Evolutionary conservation across 1,140 invertebrate genomes (phyloP).

Genomic region (Lepidurus couesii): DNA sequence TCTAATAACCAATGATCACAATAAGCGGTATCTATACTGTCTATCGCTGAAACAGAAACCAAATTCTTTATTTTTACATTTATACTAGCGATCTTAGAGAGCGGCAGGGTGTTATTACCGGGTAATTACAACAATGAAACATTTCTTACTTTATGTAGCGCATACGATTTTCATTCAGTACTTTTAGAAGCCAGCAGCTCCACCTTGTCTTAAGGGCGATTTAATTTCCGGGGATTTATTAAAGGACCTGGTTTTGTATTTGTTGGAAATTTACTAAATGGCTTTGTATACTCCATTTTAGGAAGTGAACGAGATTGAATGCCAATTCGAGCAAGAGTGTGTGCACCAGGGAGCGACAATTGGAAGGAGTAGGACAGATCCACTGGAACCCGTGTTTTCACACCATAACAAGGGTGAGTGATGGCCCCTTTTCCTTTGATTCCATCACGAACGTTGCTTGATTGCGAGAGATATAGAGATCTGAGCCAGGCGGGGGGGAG

Average conservation of each 20-base stretch:
- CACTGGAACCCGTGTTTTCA: conserved; percentile 9
- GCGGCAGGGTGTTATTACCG: not conserved
- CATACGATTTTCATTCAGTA: not conserved
- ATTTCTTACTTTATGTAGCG: not conserved
- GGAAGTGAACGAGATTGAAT: conserved; percentile 22
- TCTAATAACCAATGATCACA: too few species aligned
- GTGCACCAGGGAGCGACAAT: not conserved
- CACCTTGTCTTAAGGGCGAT: not conserved
- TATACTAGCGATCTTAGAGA: too few species aligned
- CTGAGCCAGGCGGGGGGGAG: not conserved
- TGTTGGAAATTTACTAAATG: not conserved
- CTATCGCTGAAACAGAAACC: too few species aligned
- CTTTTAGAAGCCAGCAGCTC: not conserved
- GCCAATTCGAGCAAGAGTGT: conserved; percentile 4
- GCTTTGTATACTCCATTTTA: not conserved
- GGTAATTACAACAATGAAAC: not conserved
- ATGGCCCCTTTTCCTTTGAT: conserved; percentile 1
- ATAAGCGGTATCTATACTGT: too few species aligned
- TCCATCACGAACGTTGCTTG: not conserved
- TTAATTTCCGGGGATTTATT: not conserved
- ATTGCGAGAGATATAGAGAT: not conserved
- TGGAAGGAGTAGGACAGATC: not conserved
- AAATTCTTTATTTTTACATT: too few species aligned
- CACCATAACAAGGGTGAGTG: conserved; percentile 9
- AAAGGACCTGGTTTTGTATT: not conserved